A percentile compares a stretch with the other conserved stretches of the same genome.
These are phyloP conservation scores for Ptiloglossa arizonensis DNA, from an alignment of 1,140 invertebrate species.

Conservation along the genomic window DNA sequence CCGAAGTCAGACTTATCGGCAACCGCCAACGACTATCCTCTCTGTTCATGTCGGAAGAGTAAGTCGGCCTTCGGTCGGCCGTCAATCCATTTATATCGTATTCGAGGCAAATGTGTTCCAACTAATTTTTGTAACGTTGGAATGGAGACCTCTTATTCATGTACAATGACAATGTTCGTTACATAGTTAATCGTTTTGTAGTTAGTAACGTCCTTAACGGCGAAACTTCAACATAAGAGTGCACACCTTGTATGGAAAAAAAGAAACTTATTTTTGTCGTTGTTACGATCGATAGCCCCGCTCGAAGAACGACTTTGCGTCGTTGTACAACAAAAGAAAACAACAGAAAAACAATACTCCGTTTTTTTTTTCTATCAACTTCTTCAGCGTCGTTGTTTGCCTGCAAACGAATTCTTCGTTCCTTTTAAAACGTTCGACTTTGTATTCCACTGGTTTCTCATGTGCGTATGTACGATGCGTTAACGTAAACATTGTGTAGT, in stretches of 20 bases:
- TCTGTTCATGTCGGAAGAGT: conserved; percentile 51
- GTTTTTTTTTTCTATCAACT: background rate
- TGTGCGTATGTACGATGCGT: background rate
- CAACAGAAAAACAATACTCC: too few species aligned
- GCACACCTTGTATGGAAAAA: conserved; percentile 64
- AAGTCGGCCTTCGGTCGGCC: conserved; percentile 68
- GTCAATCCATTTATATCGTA: conserved; percentile 45
- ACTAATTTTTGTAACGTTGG: conserved; percentile 60
- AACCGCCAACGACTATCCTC: conserved; percentile 49
- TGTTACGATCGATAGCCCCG: background rate
- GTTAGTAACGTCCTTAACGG: conserved; percentile 60
- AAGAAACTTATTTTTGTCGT: conserved; percentile 40
- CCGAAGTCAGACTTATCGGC: conserved; percentile 68
- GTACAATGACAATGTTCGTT: conserved; percentile 63
- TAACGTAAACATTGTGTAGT: background rate
- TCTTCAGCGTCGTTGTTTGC: background rate
- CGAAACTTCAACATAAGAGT: conserved; percentile 76
- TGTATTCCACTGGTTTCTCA: background rate
- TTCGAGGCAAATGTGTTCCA: conserved; percentile 53
- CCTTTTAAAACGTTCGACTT: background rate
- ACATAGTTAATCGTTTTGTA: conserved; percentile 70
- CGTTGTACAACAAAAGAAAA: background rate
- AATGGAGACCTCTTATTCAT: conserved; percentile 56
- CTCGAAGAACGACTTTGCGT: background rate
- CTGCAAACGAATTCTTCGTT: background rate